Conservation (phyloP, 2,888 invertebrate species). For the Elysia crispata region DNA sequence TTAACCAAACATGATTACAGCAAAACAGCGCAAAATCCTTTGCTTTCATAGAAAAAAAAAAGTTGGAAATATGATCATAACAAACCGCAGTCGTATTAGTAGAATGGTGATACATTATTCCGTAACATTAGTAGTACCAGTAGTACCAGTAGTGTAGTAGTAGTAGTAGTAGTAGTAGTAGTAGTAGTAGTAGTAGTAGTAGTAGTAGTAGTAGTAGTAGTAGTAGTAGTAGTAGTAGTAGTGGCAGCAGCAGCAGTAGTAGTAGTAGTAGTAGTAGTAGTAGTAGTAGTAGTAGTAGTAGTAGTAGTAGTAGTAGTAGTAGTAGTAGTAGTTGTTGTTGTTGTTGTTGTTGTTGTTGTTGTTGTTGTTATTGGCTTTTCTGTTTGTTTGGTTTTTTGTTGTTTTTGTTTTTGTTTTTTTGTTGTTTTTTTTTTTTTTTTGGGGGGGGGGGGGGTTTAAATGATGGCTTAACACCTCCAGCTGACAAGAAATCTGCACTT, state of each 20-base stretch:
- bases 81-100: neutral
- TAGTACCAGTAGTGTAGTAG: slow-evolving; percentile 6
- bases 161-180: slow-evolving; percentile 7
- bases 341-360: neutral
- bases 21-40: too few relatives aligned
- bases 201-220: slow-evolving; percentile 11
- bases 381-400: too few relatives aligned
- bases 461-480: too few relatives aligned
- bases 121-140: neutral
- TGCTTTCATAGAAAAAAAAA: too few relatives aligned
- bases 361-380: neutral
- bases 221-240: slow-evolving; percentile 11
- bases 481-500: too few relatives aligned
- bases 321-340: slow-evolving; percentile 11
- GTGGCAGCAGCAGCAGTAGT: neutral
- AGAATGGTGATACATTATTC: neutral
- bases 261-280: slow-evolving; percentile 14
- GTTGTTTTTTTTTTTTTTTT: neutral
- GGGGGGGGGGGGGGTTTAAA: too few relatives aligned
- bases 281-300: slow-evolving; percentile 16
- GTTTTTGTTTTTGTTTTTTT: neutral
- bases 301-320: slow-evolving; percentile 13
- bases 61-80: too few relatives aligned
- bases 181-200: slow-evolving; percentile 13
- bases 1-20: too few relatives aligned